Evolutionary conservation across 2,888 invertebrate genomes (phyloP).

Genomic region (Drosophila multiciliata): DNA sequence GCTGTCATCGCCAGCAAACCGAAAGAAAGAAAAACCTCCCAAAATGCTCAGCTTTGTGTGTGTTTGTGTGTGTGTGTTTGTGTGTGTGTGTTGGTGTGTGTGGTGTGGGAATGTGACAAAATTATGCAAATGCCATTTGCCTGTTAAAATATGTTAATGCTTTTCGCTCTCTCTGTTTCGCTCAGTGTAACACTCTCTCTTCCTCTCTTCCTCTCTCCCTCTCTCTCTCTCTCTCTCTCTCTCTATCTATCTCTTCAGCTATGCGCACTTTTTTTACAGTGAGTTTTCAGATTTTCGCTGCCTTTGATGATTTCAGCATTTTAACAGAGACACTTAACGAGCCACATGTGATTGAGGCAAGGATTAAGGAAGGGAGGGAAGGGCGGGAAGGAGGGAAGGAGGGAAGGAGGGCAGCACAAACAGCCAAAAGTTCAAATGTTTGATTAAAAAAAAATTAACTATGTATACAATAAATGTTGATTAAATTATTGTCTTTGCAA

Average conservation of each 20-base stretch:
- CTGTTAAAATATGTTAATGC: constrained; percentile 78
- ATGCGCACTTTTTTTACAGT: constrained; percentile 27
- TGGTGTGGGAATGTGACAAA: constrained; percentile 49
- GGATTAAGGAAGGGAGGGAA: background rate
- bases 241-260: too few species aligned
- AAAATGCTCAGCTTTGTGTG: constrained; percentile 33
- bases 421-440: background rate
- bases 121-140: constrained; percentile 78
- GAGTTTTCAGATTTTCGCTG: constrained; percentile 14
- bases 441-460: background rate
- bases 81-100: background rate
- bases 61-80: background rate
- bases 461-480: background rate
- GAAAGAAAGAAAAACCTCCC: constrained; percentile 21
- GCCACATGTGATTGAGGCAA: constrained; percentile 13
- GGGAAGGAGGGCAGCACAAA: background rate
- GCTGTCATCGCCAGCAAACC: constrained; percentile 43
- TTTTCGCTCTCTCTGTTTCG: background rate
- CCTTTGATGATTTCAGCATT: constrained; percentile 50
- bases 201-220: background rate
- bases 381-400: background rate
- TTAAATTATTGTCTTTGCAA: background rate
- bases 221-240: too few species aligned
- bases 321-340: constrained; percentile 20
- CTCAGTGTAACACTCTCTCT: background rate